A percentile compares a stretch with the other conserved stretches of the same genome.
phyloP scores from a whole-genome alignment of 2,797 vertebrate genomes.

The Forpus xanthops region DNA sequence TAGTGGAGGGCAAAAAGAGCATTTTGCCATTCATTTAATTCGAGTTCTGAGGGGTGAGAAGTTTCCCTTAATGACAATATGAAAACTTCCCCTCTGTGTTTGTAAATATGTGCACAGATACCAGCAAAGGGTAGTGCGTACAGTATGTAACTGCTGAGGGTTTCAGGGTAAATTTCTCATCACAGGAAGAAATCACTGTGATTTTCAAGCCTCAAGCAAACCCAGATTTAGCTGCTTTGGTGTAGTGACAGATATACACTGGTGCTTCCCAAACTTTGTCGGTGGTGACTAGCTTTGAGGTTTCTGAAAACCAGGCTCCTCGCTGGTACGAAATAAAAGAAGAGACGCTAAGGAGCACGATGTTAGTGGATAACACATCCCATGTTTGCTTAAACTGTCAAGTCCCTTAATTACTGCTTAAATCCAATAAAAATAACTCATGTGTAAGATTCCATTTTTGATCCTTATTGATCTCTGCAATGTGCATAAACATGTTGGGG shows the following conservation, averaged over 20 bases:
- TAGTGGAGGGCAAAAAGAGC: constrained; percentile 38
- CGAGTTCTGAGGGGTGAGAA: background rate
- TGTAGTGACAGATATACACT: background rate
- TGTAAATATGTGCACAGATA: background rate
- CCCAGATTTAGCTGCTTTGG: background rate
- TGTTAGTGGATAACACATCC: background rate
- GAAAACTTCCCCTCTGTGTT: background rate
- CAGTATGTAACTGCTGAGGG: background rate
- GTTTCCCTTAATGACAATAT: background rate
- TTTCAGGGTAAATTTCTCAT: background rate
- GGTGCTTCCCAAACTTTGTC: background rate
- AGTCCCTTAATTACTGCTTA: background rate
- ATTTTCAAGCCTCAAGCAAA: background rate
- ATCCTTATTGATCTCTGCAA: background rate
- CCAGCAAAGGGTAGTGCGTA: background rate
- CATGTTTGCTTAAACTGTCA: background rate
- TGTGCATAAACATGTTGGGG: background rate
- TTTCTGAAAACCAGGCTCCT: background rate
- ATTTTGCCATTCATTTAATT: background rate
- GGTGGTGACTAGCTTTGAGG: background rate
- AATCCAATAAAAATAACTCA: background rate
- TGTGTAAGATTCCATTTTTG: background rate
- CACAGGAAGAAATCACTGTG: background rate
- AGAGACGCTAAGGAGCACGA: background rate
- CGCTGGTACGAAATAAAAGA: background rate